phyloP scores from a whole-genome alignment of 2,113 vertebrate species.

The Xerus inauris region DNA sequence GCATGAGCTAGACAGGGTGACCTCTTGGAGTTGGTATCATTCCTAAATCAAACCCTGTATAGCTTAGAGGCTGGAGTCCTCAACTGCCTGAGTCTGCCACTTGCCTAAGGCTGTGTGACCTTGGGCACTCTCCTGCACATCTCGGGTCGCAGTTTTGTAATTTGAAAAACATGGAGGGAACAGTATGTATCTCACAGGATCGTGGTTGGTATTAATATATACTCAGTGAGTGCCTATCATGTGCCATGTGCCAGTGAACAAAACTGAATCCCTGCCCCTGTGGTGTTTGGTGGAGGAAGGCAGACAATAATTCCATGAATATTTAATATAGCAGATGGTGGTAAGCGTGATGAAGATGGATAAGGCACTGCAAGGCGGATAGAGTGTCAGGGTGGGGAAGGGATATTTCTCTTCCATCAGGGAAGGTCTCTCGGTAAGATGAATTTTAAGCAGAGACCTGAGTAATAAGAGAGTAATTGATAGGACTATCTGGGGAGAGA shows the following conservation, averaged over 20 bases:
- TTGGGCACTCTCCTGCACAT: not conserved
- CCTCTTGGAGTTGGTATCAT: not conserved
- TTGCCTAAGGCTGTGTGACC: not conserved
- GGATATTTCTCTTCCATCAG: not conserved
- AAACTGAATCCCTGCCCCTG: not conserved
- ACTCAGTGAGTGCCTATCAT: not conserved
- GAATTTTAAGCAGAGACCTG: not conserved
- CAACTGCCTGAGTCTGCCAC: not conserved
- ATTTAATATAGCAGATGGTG: constrained; percentile 59
- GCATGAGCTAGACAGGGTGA: not conserved
- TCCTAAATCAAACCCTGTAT: not conserved
- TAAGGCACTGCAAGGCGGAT: not conserved
- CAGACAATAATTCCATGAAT: constrained; percentile 49
- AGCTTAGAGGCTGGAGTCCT: not conserved
- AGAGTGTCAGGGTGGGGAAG: not conserved
- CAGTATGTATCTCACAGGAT: not conserved
- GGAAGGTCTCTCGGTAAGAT: not conserved
- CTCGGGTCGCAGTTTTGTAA: not conserved
- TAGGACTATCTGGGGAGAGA: not conserved
- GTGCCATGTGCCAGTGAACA: not conserved
- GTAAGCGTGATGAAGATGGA: not conserved
- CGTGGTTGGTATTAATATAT: not conserved
- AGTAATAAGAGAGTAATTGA: not conserved
- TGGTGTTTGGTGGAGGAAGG: not conserved
- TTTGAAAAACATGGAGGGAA: not conserved